Evolutionary conservation across 2,797 vertebrate species (phyloP).

Genomic region (Lepilemur septentrionalis): DNA sequence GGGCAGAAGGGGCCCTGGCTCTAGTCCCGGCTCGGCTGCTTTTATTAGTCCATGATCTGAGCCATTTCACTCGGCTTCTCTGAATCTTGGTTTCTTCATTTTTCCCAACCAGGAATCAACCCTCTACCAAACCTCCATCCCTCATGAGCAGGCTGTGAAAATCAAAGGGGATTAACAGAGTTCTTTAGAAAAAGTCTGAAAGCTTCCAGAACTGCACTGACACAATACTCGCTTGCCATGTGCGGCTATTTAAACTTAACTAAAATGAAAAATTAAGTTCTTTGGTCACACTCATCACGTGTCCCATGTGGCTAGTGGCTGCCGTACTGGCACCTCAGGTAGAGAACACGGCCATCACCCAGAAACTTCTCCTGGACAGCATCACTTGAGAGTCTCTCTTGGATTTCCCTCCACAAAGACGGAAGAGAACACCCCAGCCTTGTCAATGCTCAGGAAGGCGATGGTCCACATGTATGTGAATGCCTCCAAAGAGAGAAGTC

Average conservation of each 20-base stretch:
- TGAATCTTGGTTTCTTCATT: background rate
- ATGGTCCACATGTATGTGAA: background rate
- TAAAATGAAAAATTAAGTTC: background rate
- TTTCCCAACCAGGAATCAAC: background rate
- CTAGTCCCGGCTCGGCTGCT: background rate
- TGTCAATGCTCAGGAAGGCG: background rate
- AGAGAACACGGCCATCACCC: background rate
- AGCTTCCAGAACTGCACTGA: background rate
- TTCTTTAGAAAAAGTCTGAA: background rate
- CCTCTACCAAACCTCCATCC: background rate
- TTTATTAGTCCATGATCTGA: background rate
- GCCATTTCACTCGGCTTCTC: background rate
- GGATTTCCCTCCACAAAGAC: background rate
- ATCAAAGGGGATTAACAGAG: background rate
- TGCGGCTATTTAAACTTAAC: background rate
- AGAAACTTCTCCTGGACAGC: background rate
- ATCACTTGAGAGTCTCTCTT: background rate
- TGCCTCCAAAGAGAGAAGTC: background rate
- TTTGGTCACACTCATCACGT: background rate
- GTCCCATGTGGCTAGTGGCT: background rate
- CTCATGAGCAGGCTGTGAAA: background rate
- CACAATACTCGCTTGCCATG: rapidly evolving
- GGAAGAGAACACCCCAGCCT: background rate
- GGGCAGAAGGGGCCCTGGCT: background rate
- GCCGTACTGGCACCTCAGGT: background rate